phyloP scores from a whole-genome alignment of 2,113 vertebrate species.

The Balaeniceps rex region DNA sequence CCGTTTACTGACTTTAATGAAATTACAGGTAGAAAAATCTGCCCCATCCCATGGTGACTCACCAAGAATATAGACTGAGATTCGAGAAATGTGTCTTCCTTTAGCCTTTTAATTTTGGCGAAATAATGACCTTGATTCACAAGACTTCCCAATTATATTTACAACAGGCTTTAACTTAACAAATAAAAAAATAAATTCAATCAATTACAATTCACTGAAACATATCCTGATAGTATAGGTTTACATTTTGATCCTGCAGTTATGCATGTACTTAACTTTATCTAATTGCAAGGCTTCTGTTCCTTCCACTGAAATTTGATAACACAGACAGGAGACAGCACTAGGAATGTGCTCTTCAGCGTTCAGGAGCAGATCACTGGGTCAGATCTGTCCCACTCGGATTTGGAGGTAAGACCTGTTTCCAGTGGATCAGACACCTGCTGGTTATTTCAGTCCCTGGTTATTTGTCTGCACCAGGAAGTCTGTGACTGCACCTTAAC shows the following conservation, averaged over 20 bases:
- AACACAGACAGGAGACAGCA: not conserved
- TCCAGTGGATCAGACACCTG: not conserved
- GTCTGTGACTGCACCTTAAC: not conserved
- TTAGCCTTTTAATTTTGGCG: not conserved
- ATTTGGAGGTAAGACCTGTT: not conserved
- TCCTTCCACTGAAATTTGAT: not conserved
- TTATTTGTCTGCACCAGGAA: not conserved
- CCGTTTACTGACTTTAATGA: not conserved
- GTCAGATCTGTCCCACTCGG: not conserved
- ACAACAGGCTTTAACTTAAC: not conserved
- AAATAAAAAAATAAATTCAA: not conserved
- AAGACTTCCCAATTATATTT: not conserved
- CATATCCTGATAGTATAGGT: not conserved
- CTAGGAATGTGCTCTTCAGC: not conserved
- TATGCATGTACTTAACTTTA: not conserved
- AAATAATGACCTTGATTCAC: not conserved
- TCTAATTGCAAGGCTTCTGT: not conserved
- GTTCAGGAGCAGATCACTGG: not conserved
- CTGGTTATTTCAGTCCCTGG: not conserved
- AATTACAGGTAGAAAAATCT: not conserved
- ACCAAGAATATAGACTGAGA: not conserved
- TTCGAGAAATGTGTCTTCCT: not conserved
- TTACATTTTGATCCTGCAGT: not conserved
- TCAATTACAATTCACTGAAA: not conserved
- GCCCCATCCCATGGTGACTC: not conserved